A percentile compares a stretch with the other conserved stretches of the same genome.
Conservation (phyloP, 2,797 vertebrate species). For the Cottoperca gobio region DNA sequence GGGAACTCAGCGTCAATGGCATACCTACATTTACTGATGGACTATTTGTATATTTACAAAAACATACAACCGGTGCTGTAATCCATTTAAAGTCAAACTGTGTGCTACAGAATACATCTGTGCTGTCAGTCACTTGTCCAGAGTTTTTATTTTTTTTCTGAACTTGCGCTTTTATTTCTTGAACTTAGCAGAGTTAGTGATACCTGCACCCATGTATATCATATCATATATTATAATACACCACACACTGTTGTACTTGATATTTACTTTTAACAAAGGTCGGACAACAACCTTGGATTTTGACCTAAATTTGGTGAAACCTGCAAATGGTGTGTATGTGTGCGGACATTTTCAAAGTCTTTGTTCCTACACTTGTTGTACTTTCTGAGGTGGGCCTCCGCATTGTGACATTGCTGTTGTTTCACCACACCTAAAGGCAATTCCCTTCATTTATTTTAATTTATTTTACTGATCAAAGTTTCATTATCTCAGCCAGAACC, state of each 20-base stretch:
- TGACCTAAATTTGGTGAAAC: not conserved
- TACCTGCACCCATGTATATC: not conserved
- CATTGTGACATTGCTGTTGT: constrained; percentile 1
- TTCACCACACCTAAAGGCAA: constrained; percentile 7
- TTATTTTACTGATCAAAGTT: constrained; percentile 43
- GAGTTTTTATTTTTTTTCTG: no score
- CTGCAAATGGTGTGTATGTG: not conserved
- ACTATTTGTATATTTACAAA: not conserved
- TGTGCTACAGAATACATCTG: no score
- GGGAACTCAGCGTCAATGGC: not conserved
- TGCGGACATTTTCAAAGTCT: not conserved
- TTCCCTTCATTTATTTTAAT: constrained; percentile 15
- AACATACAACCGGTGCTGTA: not conserved
- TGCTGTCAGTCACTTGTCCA: no score
- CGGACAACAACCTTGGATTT: constrained; percentile 5
- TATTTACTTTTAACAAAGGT: not conserved
- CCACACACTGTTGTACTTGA: not conserved
- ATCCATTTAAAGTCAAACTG: not conserved
- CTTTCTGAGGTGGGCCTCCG: not conserved
- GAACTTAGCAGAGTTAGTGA: not conserved
- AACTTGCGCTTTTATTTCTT: no score
- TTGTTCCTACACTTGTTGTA: not conserved
- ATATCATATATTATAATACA: no score
- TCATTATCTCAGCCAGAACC: constrained; percentile 38
- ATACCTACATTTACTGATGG: not conserved